Evolutionary conservation across 2,113 vertebrate species (phyloP), one percentile per base, ranked within the genome.

Genomic region (Rhombomys opimus): DNA sequence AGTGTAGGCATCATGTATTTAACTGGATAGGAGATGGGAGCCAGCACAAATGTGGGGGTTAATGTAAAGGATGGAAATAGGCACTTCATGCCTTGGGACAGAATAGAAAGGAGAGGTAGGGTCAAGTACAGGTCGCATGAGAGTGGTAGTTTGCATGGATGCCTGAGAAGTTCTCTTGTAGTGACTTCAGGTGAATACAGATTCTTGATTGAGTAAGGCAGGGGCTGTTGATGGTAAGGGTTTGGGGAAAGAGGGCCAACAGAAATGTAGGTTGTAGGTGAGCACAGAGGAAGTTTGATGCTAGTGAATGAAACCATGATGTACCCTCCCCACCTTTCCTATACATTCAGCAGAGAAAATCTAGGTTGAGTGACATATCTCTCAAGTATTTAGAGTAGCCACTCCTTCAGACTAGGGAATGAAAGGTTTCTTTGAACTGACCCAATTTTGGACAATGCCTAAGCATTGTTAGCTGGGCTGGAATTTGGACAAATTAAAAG

Each of bases 381-480:
- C 18, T 41, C 22, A 63, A 87, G 89, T 63, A 57, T 32, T 78
- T 76, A n/a, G 18, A 93, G 67, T 50, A 92, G 68, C 86, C 57
- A 27, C 22, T 59, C 32, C 72, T 96, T 4, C 67, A 84, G 78
- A 95, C 76, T 61, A 65, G n/a, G 65, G 38, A 89, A 35, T 90
- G 32, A 61, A 72, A 63, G 54, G 22, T 38, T 59, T 93, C 50
- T 76, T 88, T 67, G 23, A 88, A 90, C 76, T 90, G 86, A 90
- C 88, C 94, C 72, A 95, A 0, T 90, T 93, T 93, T 85, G 59
- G 72, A 95, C 65, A 96, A 72, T 59, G 70, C 80, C 32, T 85
- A 59, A 59, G 52, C 85, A 85, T 86, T 96, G 85, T 97, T 92
- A 75, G 9, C 75, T 90, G 75, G 30, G 57, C 88, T 85, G 76